Evolutionary conservation across 1,140 invertebrate genomes (phyloP), one percentile per base, ranked within the genome.

Genomic region (Bombus soroeensis): DNA sequence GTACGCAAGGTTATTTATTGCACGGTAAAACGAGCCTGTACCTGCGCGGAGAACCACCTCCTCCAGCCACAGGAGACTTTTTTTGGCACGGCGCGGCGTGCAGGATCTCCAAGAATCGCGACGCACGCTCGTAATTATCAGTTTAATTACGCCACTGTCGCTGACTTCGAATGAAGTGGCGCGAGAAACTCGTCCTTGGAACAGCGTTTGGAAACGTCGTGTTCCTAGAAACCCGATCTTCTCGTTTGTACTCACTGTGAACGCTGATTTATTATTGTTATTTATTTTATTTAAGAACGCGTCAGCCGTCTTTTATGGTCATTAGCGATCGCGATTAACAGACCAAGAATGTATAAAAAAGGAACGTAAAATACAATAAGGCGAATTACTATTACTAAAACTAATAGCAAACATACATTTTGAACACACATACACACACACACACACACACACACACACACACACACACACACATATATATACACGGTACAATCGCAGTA

Each of bases 1-100:
- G 92, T 90, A 83, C 75, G 77, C 87, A 86, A 88, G 86, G 88
- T 92, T 91, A 91, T 91, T 91, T 91, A 91, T 89, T 73, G 83
- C 89, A 83, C 70, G 87, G 79, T 81, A 73, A 90, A 83, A 90
- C 83, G 72, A 68, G 41, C 28, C 39, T 82, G n/a, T 85, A 81
- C 83, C 76, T 81, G 75, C 25, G 39, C 59, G 22, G 15, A 53
- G 43, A 73, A 43, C 83, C 72, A 53, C 5, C 59, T 66, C 79
- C 37, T 73, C 47, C 47, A 53, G 12, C 34, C n/a, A 22, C 3
- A 15, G 68, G 68, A 12, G 22, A 39, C 53, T n/a, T 84, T 47
- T 75, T 72, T 79, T 66, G 34, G 41, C 32, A 32, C 37, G 15
- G 59, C 32, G 68, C 32, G 39, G 66, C 57, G 59, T 57, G 39